Percentiles rank a stretch among this genome's conserved stretches.
phyloP scores from a whole-genome alignment of 2,797 vertebrate genomes.

The Clarias fuscus region DNA sequence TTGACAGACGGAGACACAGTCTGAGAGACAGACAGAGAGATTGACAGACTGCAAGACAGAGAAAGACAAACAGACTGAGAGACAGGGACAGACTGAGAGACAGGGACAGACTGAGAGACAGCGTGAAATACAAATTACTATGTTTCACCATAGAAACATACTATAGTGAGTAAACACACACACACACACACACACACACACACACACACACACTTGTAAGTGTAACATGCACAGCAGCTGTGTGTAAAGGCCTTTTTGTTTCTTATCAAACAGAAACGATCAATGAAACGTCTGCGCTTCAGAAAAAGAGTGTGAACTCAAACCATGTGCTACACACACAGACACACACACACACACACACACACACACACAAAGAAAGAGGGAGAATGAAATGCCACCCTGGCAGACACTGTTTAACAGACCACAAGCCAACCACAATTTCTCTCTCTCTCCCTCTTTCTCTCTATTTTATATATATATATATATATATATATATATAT shows the following conservation, averaged over 20 bases:
- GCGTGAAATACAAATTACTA: background rate
- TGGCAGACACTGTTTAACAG: slow-evolving; percentile 47
- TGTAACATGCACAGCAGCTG: slow-evolving; percentile 7
- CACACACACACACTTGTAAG: slow-evolving; percentile 1
- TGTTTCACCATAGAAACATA: background rate
- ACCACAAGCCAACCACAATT: slow-evolving; percentile 35
- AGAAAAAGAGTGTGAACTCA: slow-evolving; percentile 34
- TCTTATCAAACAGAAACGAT: slow-evolving; percentile 31
- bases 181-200: slow-evolving; percentile 1
- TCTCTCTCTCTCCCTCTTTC: slow-evolving; percentile 40
- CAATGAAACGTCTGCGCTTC: slow-evolving; percentile 32
- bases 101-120: background rate
- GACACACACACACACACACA: slow-evolving; percentile 23
- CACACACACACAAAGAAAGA: slow-evolving; percentile 33
- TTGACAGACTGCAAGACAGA: background rate
- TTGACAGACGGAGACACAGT: no score
- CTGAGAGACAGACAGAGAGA: background rate
- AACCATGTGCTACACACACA: slow-evolving; percentile 11
- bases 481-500: background rate
- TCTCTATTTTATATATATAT: background rate
- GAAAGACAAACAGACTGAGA: background rate
- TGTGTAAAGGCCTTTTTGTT: slow-evolving; percentile 23
- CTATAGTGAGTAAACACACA: background rate
- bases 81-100: background rate
- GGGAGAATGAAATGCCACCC: slow-evolving; percentile 49